Evolutionary conservation across 2,888 invertebrate genomes (phyloP).

Genomic region (Tolmerus cingulatus): DNA sequence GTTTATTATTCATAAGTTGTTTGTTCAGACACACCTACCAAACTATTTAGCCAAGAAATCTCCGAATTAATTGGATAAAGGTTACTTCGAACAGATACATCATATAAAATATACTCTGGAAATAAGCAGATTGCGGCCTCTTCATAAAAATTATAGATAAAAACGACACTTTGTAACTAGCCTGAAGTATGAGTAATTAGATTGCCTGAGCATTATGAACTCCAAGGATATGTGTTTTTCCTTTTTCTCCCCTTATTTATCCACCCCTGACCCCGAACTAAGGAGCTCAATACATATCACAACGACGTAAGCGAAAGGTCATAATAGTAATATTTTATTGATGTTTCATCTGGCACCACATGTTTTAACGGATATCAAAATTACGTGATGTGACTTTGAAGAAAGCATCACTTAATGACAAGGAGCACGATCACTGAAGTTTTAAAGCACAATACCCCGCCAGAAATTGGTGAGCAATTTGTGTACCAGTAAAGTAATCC

Average conservation of each 20-base stretch:
- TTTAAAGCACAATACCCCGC: neutral
- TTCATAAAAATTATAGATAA: neutral
- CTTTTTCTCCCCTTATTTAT: neutral
- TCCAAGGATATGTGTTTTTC: neutral
- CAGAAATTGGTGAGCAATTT: neutral
- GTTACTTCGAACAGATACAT: neutral
- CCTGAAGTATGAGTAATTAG: neutral
- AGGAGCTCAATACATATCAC: neutral
- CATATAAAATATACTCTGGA: neutral
- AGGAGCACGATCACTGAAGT: neutral
- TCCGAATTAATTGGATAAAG: neutral
- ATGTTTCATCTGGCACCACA: neutral
- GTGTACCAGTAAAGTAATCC: neutral
- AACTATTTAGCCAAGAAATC: neutral
- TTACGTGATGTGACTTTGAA: slow-evolving; percentile 22
- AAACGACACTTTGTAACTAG: neutral
- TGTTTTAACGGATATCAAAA: slow-evolving; percentile 24
- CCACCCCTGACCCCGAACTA: neutral
- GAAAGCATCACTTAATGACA: slow-evolving; percentile 5
- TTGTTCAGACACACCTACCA: neutral
- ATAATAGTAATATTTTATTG: slow-evolving; percentile 6
- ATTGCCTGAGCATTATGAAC: neutral
- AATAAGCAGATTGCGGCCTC: neutral
- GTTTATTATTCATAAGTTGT: neutral
- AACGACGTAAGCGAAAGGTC: neutral